Base-by-base conservation (phyloP, 2,113 vertebrate species). In the Oplegnathus fasciatus region DNA sequence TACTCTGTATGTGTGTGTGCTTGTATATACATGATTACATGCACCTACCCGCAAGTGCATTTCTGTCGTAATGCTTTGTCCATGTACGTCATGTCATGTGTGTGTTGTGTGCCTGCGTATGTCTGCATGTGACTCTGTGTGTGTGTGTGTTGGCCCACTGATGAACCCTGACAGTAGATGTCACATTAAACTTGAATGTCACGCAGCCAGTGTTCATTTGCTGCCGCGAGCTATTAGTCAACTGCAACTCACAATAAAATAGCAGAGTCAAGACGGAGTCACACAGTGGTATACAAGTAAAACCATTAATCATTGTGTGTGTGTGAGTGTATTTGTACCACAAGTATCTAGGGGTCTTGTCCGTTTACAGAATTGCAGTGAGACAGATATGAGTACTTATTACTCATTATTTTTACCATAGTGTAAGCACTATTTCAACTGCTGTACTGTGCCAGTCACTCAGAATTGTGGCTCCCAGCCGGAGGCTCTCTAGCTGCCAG, bases 171-270 rank as follows among this genome's bases (percentile, higher is more conserved):
- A 85, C 82, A 82, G 72, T 50, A 22, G 62, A 55, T 84, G 88
- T 84, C 74, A 82, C 74, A 89, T 89, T 80, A 78, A 87, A 84
- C 81, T 82, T 46, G 77, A 54, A 81, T 70, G 68, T 57, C 9
- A 13, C 42, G 60, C 74, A 76, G 71, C 71, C 66, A 50, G 15
- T 67, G 82, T 72, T 83, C 79, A 66, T 62, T 75, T 65, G 30
- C 52, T 84, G 81, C 77, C 8, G n/a, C 8, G 10, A 57, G 84
- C 40, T 32, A 58, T 84, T 83, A 73, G 84, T 66, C 9, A 2
- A 69, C 69, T 66, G 17, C 32, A 2, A 17, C 68, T 75, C 13
- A 20, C 30, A 58, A 40, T 61, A 22, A 79, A 26, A 57, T 6
- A 79, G 40, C 57, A 28, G 62, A 60, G 55, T 58, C 32, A 62